phyloP scores from a whole-genome alignment of 2,113 vertebrate genomes.

The Fulica atra region DNA sequence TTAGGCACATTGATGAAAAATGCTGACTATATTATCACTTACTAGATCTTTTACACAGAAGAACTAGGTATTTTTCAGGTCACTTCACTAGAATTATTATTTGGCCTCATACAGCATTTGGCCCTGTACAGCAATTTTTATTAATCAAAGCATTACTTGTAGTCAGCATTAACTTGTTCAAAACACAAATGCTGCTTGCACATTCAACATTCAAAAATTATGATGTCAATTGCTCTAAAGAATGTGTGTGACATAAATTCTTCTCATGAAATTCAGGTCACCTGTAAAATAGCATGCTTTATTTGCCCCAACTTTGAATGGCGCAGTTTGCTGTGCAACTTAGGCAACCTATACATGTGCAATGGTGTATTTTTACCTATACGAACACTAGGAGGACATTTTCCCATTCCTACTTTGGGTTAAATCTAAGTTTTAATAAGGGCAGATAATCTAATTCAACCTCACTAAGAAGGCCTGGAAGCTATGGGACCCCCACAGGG shows the following conservation, averaged over 20 bases:
- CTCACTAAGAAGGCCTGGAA: constrained; percentile 40
- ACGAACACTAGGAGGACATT: constrained; percentile 7
- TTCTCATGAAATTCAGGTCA: not conserved
- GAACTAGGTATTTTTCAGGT: not conserved
- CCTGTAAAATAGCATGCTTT: not conserved
- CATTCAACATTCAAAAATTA: not conserved
- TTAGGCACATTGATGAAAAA: not conserved
- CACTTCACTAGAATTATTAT: not conserved
- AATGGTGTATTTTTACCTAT: not conserved
- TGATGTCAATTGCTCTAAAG: not conserved
- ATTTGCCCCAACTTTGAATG: not conserved
- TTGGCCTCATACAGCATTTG: fast-evolving
- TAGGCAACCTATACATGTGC: not conserved
- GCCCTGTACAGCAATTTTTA: not conserved
- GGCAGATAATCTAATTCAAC: constrained; percentile 56
- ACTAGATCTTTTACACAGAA: not conserved
- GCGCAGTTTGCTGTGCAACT: not conserved
- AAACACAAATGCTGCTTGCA: not conserved
- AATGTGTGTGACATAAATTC: not conserved
- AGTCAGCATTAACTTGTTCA: not conserved
- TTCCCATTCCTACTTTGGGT: not conserved
- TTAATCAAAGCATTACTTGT: not conserved
- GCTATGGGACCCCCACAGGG: constrained; percentile 21
- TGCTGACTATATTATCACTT: not conserved
- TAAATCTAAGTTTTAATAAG: constrained; percentile 60